A percentile compares a stretch with the other conserved stretches of the same genome.
These are phyloP conservation scores for Drosophila pseudotakahashii DNA, from an alignment of 2,888 invertebrate species.

Conservation along the genomic window DNA sequence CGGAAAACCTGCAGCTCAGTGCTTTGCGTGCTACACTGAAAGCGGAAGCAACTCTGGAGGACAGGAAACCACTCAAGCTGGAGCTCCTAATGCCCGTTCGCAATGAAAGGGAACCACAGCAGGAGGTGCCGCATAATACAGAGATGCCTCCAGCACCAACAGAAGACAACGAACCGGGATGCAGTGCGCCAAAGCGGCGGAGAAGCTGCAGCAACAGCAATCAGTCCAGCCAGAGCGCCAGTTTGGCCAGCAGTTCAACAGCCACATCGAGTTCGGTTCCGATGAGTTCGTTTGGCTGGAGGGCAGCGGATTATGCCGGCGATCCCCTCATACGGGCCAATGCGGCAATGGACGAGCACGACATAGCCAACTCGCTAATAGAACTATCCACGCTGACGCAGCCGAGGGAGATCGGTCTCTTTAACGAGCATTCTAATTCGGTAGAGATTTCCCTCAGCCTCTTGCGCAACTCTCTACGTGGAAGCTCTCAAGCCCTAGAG, in stretches of 20 bases:
- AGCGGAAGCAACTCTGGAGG: slow-evolving; percentile 43
- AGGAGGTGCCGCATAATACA: neutral
- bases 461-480: slow-evolving; percentile 28
- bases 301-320: slow-evolving; percentile 24
- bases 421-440: slow-evolving; percentile 43
- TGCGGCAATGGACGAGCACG: slow-evolving; percentile 31
- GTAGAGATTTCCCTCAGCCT: slow-evolving; percentile 42
- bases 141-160: no score
- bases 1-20: slow-evolving; percentile 57
- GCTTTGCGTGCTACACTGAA: slow-evolving; percentile 53
- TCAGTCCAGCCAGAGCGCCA: slow-evolving; percentile 55
- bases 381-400: slow-evolving; percentile 45
- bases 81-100: slow-evolving; percentile 34
- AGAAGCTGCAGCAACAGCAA: slow-evolving; percentile 50
- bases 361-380: slow-evolving; percentile 54
- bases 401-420: slow-evolving; percentile 14
- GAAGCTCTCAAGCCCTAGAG: slow-evolving; percentile 11
- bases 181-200: slow-evolving; percentile 45
- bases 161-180: slow-evolving; percentile 17
- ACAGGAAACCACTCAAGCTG: slow-evolving; percentile 49
- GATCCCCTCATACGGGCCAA: slow-evolving; percentile 39
- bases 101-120: slow-evolving; percentile 11
- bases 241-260: slow-evolving; percentile 48
- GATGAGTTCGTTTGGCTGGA: slow-evolving; percentile 40
- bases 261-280: slow-evolving; percentile 51